phyloP scores from a whole-genome alignment of 2,888 invertebrate genomes.

The Girardia tigrina region DNA sequence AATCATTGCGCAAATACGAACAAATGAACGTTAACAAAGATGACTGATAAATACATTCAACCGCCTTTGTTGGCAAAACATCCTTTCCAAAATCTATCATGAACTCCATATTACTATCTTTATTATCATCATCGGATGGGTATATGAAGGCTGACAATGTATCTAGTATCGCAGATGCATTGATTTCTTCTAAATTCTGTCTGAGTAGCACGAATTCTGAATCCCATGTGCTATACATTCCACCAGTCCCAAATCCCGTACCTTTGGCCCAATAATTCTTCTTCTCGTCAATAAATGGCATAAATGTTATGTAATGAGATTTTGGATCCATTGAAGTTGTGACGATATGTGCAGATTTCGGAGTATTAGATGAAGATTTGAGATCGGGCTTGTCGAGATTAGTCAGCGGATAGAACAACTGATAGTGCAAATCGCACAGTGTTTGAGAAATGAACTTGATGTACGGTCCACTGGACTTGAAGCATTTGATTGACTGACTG shows the following conservation, averaged over 20 bases:
- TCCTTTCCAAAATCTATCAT: background rate
- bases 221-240: constrained; percentile 87
- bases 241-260: constrained; percentile 87
- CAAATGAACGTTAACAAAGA: constrained; percentile 73
- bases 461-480: background rate
- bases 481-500: constrained; percentile 18
- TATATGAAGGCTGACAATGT: constrained; percentile 39
- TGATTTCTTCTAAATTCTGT: constrained; percentile 79
- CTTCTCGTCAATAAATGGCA: constrained; percentile 41
- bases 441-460: background rate
- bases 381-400: constrained; percentile 45
- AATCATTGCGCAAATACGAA: constrained; percentile 80
- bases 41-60: constrained; percentile 60
- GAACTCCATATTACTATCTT: background rate
- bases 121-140: constrained; percentile 29
- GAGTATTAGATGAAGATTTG: constrained; percentile 24
- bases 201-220: constrained; percentile 79
- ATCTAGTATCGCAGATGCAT: constrained; percentile 69
- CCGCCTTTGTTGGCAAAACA: constrained; percentile 25
- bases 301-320: background rate
- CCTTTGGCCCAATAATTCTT: constrained; percentile 74
- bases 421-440: background rate
- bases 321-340: background rate
- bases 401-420: constrained; percentile 27
- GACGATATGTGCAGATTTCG: background rate